phyloP scores from a whole-genome alignment of 2,113 vertebrate genomes.

The Chloroceryle aenea region DNA sequence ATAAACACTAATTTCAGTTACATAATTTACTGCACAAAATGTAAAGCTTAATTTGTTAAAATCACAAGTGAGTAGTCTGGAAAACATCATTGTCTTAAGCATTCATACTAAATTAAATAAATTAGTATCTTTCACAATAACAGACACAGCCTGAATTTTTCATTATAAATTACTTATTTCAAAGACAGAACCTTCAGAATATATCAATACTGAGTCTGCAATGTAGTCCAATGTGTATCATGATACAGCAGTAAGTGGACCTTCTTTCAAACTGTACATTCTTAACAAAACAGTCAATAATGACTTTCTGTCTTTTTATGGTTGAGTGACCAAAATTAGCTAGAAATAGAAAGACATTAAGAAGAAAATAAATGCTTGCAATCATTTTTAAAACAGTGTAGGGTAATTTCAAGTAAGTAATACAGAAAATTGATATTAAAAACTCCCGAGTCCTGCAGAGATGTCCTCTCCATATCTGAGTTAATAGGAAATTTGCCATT shows the following conservation, averaged over 20 bases:
- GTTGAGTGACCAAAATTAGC: background rate
- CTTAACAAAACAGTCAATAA: background rate
- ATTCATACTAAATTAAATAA: background rate
- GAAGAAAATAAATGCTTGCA: background rate
- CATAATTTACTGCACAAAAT: background rate
- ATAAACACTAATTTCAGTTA: background rate
- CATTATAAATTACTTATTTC: background rate
- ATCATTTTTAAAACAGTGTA: background rate
- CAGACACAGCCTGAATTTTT: background rate
- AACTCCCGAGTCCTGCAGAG: background rate
- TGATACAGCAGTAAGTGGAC: background rate
- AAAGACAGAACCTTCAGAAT: background rate
- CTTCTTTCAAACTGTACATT: background rate
- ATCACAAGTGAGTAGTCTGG: background rate
- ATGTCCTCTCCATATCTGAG: background rate
- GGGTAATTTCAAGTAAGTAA: background rate
- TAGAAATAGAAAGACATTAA: background rate
- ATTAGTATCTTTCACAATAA: background rate
- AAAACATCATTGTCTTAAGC: background rate
- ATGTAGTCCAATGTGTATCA: background rate
- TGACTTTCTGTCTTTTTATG: background rate
- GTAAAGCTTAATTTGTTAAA: background rate
- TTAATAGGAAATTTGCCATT: background rate
- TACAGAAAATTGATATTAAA: background rate
- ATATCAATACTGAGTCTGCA: background rate